Percentiles rank a stretch among this genome's conserved stretches.
phyloP scores from a whole-genome alignment of 2,113 vertebrate genomes.

The Larimichthys polyactis region DNA sequence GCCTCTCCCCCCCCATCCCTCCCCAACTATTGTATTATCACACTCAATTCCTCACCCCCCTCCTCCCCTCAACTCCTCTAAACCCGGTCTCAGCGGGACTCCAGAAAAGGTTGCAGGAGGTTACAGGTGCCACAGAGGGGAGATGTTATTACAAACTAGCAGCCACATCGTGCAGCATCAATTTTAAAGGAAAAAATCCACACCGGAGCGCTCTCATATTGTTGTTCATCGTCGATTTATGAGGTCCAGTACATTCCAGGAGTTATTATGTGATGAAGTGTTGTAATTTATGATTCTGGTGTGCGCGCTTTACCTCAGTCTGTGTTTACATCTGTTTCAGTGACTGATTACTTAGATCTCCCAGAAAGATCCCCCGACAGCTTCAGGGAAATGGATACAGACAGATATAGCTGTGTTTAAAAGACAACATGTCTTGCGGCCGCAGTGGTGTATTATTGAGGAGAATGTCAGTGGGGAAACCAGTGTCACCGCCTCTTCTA shows the following conservation, averaged over 20 bases:
- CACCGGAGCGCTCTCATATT: neutral
- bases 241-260: constrained; percentile 3
- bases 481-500: neutral
- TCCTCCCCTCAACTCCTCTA: neutral
- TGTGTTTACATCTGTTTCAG: neutral
- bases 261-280: neutral
- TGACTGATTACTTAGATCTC: constrained; percentile 4
- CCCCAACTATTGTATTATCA: constrained; percentile 49
- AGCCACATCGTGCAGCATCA: neutral
- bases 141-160: constrained; percentile 3
- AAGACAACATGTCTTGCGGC: neutral
- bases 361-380: neutral
- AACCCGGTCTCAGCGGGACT: constrained; percentile 10
- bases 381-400: neutral
- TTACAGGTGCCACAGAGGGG: constrained; percentile 61
- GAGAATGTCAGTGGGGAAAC: neutral
- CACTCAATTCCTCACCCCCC: neutral
- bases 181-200: constrained; percentile 12
- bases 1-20: neutral
- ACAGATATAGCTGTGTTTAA: too few relatives aligned
- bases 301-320: neutral
- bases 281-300: neutral
- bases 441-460: neutral
- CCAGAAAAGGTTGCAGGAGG: constrained; percentile 30
- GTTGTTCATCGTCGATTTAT: neutral